Evolutionary conservation across 2,797 vertebrate genomes (phyloP), one percentile per base, ranked within the genome.

Genomic region (Florisuga fusca): DNA sequence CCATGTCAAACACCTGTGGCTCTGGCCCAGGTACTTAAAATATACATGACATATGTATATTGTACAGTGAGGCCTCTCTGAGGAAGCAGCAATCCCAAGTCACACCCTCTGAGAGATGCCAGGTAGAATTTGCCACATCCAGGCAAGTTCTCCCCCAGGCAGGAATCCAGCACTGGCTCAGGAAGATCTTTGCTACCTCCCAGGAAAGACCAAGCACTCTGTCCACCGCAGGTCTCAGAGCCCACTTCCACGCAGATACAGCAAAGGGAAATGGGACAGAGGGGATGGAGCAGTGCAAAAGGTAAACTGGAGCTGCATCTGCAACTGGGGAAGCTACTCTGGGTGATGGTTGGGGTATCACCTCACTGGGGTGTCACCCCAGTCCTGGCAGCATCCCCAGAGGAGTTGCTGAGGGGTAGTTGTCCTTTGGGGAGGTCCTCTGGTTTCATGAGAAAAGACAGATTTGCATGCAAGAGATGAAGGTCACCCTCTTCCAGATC

Each of bases 181-280:
- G 46, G 46, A 46, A 46, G 46, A 46, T 14, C 26, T 41, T 15
- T 80, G n/a, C 54, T 45, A 10, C 25, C 31, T 68, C 38, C 33
- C 46, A 48, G 67, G 55, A 53, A 63, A 36, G 14, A 57, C 66
- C 13, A 41, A 48, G 36, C 2, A 3, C 48, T 33, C 15, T 13
- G n/a, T 10, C 9, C 5, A 17, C 25, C 0, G 1, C 6, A 15
- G 68, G 36, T 41, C 63, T 53, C 5, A 2, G 46, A 59, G 19
- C 12, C 18, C 50, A 61, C 48, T 38, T 66, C 69, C 43, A 33
- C 12, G 18, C 11, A 53, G 67, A 46, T 10, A 23, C 2, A 4
- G 48, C 48, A 50, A 50, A 50, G 22, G 22, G 48, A 50, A 50
- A 50, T 11, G 10, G 48, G 48, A 22, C 22, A 50, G 48, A 50